Evolutionary conservation across 2,888 invertebrate species (phyloP).

Genomic region (Pseudoips prasinana): DNA sequence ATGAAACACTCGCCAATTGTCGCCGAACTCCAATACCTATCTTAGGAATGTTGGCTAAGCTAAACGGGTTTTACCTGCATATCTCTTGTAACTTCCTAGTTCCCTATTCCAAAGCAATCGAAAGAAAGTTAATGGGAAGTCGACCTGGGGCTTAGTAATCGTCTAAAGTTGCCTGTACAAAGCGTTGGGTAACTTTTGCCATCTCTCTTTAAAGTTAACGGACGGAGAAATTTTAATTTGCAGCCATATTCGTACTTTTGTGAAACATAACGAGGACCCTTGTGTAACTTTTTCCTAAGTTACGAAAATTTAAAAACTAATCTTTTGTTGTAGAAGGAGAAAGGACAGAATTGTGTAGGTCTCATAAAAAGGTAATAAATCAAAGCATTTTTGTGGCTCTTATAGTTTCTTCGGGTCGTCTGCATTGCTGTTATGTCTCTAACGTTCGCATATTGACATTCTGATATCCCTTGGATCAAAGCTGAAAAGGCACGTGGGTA

Average conservation of each 20-base stretch:
- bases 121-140: constrained; percentile 44
- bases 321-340: too few relatives aligned
- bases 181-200: constrained; percentile 35
- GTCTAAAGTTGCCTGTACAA: constrained; percentile 31
- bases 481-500: constrained; percentile 31
- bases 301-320: too few relatives aligned
- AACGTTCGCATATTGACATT: constrained; percentile 22
- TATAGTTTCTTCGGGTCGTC: constrained; percentile 4
- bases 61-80: constrained; percentile 30
- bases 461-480: constrained; percentile 30
- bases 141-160: constrained; percentile 23
- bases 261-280: constrained; percentile 2
- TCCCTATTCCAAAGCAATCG: constrained; percentile 41
- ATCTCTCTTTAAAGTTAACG: constrained; percentile 30
- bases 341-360: too few relatives aligned
- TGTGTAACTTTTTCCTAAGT: not conserved
- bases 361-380: not conserved
- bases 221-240: constrained; percentile 13
- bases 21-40: constrained; percentile 18
- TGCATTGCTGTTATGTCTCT: constrained; percentile 2
- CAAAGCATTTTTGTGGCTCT: constrained; percentile 28
- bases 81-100: constrained; percentile 31
- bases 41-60: constrained; percentile 25
- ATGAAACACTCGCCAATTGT: constrained; percentile 32
- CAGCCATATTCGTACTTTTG: constrained; percentile 3